A percentile compares a stretch with the other conserved stretches of the same genome.
These are phyloP conservation scores for Dendrophyllia cribrosa DNA, from an alignment of 64 coral and sea anemone species.

Conservation along the genomic window DNA sequence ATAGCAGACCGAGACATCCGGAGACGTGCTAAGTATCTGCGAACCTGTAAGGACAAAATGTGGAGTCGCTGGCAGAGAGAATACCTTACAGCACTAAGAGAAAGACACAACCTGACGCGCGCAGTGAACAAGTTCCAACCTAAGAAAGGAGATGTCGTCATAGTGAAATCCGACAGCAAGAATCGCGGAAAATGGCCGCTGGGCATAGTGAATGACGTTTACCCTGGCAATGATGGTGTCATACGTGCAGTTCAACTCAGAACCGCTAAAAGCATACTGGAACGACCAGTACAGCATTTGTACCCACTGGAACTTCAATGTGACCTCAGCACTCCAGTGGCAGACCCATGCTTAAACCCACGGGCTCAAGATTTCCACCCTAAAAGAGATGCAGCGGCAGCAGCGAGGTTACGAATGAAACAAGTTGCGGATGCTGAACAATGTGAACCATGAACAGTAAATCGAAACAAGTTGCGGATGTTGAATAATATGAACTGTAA, in stretches of 20 bases:
- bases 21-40: constrained; percentile 34
- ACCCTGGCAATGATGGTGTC: not conserved
- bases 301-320: constrained; percentile 24
- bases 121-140: not conserved
- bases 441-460: no score
- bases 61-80: constrained; percentile 44
- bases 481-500: constrained; percentile 4
- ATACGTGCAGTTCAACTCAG: constrained; percentile 12
- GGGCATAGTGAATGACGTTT: constrained; percentile 10
- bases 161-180: constrained; percentile 23
- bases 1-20: not conserved
- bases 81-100: constrained; percentile 25
- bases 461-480: no score
- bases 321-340: constrained; percentile 14
- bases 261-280: constrained; percentile 10
- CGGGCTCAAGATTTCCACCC: constrained; percentile 10
- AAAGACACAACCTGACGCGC: constrained; percentile 38
- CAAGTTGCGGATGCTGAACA: no score
- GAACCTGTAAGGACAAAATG: constrained; percentile 36
- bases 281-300: constrained; percentile 1
- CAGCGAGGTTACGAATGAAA: no score
- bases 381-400: no score
- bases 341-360: not conserved
- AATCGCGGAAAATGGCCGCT: constrained; percentile 5
- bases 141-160: constrained; percentile 37